Conservation (phyloP, 2,797 vertebrate species). For the Poliocrania exsul region DNA sequence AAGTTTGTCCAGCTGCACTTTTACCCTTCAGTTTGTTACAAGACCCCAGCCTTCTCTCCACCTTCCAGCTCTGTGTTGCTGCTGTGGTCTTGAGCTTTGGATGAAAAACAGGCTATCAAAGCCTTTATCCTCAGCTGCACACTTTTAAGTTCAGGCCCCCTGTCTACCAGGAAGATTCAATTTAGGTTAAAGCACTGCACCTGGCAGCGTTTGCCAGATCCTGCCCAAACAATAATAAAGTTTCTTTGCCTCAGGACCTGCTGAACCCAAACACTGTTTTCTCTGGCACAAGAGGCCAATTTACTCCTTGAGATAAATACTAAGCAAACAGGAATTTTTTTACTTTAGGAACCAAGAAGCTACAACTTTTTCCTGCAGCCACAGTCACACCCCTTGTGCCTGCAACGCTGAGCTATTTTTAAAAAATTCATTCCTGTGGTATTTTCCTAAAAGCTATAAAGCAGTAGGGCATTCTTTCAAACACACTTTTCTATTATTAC, state of each 20-base stretch:
- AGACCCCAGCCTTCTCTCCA: neutral
- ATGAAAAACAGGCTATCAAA: neutral
- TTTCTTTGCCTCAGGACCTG: constrained; percentile 48
- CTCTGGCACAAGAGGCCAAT: constrained; percentile 37
- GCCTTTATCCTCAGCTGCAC: neutral
- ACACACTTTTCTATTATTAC: constrained; percentile 40
- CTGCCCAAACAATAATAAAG: constrained; percentile 28
- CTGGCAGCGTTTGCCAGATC: constrained; percentile 12
- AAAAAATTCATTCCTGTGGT: constrained; percentile 42
- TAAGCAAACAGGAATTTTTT: constrained; percentile 16
- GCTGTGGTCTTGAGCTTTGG: neutral
- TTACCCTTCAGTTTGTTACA: neutral
- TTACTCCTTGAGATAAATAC: neutral
- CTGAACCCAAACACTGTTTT: constrained; percentile 45
- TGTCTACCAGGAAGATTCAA: neutral
- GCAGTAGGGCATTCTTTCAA: constrained; percentile 15
- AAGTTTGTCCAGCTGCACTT: neutral
- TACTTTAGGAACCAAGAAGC: constrained; percentile 8
- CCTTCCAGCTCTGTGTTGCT: neutral
- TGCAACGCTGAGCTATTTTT: constrained; percentile 35
- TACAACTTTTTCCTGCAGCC: constrained; percentile 31
- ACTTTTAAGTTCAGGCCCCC: neutral
- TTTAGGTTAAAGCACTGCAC: neutral
- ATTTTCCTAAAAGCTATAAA: constrained; percentile 58
- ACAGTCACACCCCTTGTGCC: constrained; percentile 6